Percentiles rank a stretch among this genome's conserved stretches.
Evolutionary conservation across 2,888 invertebrate species (phyloP).

Genomic region (Chloroclysta siterata): DNA sequence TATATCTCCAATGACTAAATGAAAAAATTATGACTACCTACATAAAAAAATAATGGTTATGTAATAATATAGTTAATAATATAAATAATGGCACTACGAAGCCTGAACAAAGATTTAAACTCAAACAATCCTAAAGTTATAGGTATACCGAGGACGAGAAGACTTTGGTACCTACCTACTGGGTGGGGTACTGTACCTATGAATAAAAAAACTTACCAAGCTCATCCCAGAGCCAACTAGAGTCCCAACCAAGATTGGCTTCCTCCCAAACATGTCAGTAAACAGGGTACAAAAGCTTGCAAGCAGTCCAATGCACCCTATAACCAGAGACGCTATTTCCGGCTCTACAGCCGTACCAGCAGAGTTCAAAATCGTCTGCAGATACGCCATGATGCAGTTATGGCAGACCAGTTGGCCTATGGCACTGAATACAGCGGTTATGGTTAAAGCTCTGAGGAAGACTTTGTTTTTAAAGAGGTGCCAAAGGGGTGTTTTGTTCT

Average conservation of each 20-base stretch:
- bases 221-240: conserved; percentile 23
- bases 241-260: conserved; percentile 32
- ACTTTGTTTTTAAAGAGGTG: conserved; percentile 17
- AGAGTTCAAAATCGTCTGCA: conserved; percentile 62
- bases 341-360: conserved; percentile 57
- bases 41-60: no score
- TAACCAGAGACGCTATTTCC: conserved; percentile 56
- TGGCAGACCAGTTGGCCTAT: conserved; percentile 54
- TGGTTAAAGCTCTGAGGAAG: conserved; percentile 28
- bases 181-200: background rate
- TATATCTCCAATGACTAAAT: no score
- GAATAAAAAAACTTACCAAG: conserved; percentile 29
- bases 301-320: conserved; percentile 60
- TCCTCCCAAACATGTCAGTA: conserved; percentile 55
- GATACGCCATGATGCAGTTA: conserved; percentile 59
- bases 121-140: no score
- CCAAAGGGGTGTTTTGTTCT: conserved; percentile 5
- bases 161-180: no score
- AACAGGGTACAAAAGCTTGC: conserved; percentile 55
- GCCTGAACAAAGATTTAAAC: no score
- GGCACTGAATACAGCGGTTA: conserved; percentile 25
- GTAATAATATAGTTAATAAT: no score
- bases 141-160: no score
- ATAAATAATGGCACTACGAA: no score
- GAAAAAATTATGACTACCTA: no score